A percentile compares a stretch with the other conserved stretches of the same genome.
These are phyloP conservation scores for Acanthis flammea DNA, from an alignment of 2,797 vertebrate genomes.

Conservation along the genomic window DNA sequence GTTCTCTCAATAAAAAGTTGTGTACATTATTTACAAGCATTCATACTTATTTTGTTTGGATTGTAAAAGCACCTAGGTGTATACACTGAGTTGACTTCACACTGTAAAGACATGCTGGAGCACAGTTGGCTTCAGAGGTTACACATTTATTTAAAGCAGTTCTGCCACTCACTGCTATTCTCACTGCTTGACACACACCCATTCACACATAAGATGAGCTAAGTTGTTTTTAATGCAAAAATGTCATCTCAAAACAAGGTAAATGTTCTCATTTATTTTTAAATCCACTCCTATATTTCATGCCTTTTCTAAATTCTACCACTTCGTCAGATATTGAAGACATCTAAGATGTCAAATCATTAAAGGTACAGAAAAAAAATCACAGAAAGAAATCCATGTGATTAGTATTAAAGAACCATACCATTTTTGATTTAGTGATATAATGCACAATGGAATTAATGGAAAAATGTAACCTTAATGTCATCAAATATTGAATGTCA, in stretches of 20 bases:
- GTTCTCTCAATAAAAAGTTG: neutral
- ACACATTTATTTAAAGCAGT: neutral
- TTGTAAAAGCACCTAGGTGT: neutral
- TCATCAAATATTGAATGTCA: neutral
- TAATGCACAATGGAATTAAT: neutral
- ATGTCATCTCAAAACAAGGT: neutral
- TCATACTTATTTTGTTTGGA: neutral
- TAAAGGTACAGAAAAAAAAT: neutral
- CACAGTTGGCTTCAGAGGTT: neutral
- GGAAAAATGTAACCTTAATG: neutral
- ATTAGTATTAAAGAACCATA: neutral
- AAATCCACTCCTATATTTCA: neutral
- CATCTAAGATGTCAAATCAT: neutral
- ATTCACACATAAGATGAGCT: neutral
- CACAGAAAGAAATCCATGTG: neutral
- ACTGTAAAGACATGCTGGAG: neutral
- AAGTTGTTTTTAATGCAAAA: neutral
- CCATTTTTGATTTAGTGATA: neutral
- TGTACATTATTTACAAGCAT: neutral
- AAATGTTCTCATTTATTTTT: neutral
- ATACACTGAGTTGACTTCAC: neutral
- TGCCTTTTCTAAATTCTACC: neutral
- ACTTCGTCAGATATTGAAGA: neutral
- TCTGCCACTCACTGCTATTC: neutral
- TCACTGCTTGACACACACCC: neutral